Evolutionary conservation across 2,797 vertebrate genomes (phyloP).

Genomic region (Gallirallus australis): DNA sequence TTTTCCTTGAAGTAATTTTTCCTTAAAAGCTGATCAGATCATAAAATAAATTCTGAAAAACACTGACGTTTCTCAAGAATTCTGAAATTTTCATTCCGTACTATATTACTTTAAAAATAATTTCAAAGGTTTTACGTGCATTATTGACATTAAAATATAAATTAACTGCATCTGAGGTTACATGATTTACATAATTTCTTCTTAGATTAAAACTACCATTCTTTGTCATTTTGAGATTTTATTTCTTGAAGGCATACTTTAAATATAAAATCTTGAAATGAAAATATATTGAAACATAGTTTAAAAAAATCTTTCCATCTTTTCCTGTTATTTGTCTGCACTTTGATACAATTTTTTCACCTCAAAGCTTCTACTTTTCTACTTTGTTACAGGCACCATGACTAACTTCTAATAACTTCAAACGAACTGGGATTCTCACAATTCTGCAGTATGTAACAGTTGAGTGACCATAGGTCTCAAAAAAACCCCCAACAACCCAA

Average conservation of each 20-base stretch:
- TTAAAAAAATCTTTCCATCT: background rate
- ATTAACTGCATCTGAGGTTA: background rate
- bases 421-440: background rate
- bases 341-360: background rate
- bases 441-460: background rate
- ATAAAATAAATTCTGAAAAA: background rate
- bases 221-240: background rate
- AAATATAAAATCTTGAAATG: background rate
- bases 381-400: background rate
- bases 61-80: background rate
- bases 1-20: background rate
- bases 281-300: background rate
- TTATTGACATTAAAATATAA: background rate
- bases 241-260: background rate
- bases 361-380: background rate
- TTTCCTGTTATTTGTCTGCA: background rate
- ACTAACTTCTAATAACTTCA: background rate
- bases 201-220: background rate
- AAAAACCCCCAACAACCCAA: background rate
- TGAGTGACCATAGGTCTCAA: background rate
- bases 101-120: background rate
- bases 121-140: background rate
- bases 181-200: background rate
- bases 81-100: background rate
- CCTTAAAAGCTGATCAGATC: background rate